Base-by-base conservation (phyloP, 2,888 invertebrate species). In the Tachina grossa region DNA sequence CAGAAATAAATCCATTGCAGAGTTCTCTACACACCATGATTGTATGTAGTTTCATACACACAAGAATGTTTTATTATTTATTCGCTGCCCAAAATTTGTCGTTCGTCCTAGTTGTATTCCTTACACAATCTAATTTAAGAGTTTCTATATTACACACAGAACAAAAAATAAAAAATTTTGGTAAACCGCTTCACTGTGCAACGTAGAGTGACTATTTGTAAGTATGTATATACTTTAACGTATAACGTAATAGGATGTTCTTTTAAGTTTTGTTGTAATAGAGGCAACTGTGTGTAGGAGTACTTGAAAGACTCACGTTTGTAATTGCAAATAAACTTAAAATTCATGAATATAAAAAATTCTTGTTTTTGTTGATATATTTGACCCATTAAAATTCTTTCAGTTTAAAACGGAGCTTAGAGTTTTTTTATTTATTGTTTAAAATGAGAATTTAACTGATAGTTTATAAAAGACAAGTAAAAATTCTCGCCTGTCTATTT, bases 251-350 rank as follows among this genome's bases (percentile, higher is more conserved):
- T 74, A 59, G 57, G 51, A 81, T 68, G 61, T 53, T 41, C n/a
- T 57, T 43, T 66, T n/a, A 9, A 39, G n/a, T 66, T 65, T 65
- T 47, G 3, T 22, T 41, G 14, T 19, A 49, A 71, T 65, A 8
- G 55, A n/a, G 8, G 49, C 63, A 55, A 57, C 49, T 72, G 71
- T 65, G 79, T 79, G 13, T n/a, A n/a, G 79, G 79, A 71, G 79
- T 79, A 41, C 65, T 65, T 49, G n/a, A 47, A 22, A 47, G 53
- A 51, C 45, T 63, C 39, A 53, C 22, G 14, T 47, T 47, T 61
- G 39, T 47, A 16, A 71, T 63, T 47, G 55, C 41, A 72, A 55
- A 55, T 55, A 22, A 72, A 39, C 9, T 49, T 16, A 16, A 41
- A 19, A 61, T 63, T 43, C 61, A 31, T 51, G 13, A 45, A 55